Evolutionary conservation across 2,113 vertebrate species (phyloP), one percentile per base, ranked within the genome.

Genomic region (Empidonax traillii): DNA sequence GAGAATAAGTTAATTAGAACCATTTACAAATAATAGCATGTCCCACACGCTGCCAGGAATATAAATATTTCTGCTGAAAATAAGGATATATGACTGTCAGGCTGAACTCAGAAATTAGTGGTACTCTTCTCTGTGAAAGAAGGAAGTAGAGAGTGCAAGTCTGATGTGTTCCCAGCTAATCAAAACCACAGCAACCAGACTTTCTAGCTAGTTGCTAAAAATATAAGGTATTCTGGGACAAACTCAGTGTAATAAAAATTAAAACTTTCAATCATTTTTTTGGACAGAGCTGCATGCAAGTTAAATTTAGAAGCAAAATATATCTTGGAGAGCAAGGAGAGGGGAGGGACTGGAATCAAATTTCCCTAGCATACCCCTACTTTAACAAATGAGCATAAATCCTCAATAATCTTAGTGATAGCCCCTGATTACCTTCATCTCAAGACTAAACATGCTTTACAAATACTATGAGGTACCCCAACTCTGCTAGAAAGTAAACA

Each of bases 1-100:
- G 28, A 94, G 24, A 95, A 67, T 51, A 93, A 93, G 37, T 83
- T 93, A 90, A 92, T 92, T 87, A 81, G 65, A 91, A 56, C 30
- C 3, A 55, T 71, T 95, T 97, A 63, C 74, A 96, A 92, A 89
- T 68, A 89, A 77, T 3, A 1, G 75, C 58, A 73, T 14, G 1
- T 83, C 59, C 25, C 6, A 76, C 51, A 37, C 14, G 39, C 59
- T 66, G 52, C 22, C 17, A 56, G 68, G 39, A 90, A 75, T 94
- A 86, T 67, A 93, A 96, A 66, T 15, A 4, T 53, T 59, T 30
- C 15, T 35, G 5, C 33, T 71, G 18, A 9, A 86, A 65, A 22
- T 47, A 80, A 41, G 51, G 18, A 63, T 33, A 20, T 17, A 17
- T 23, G 12, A 75, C 8, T 76, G 23, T 18, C 33, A 35, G 91